phyloP scores from a whole-genome alignment of 2,888 invertebrate genomes.

The Anodontia alba region DNA sequence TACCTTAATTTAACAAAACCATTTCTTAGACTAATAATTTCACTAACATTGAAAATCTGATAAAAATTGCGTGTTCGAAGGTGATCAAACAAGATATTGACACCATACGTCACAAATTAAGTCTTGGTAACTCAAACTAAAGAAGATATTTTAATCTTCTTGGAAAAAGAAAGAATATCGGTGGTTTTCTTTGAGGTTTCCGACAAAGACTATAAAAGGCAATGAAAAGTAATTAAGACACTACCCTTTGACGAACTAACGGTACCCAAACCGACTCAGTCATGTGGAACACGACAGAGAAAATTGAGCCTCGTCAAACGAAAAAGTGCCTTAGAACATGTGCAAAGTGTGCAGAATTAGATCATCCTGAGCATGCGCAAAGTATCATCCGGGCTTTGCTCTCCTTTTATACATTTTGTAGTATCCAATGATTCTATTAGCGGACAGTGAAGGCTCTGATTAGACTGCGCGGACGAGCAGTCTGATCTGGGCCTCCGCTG shows the following conservation, averaged over 20 bases:
- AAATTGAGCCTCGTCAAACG: too few species aligned
- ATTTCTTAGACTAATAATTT: too few species aligned
- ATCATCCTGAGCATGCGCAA: too few species aligned
- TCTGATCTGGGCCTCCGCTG: too few species aligned
- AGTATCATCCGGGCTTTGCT: too few species aligned
- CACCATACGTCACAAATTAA: conserved; percentile 8
- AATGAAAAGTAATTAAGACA: not conserved
- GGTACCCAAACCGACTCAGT: not conserved
- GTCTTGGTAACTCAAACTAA: conserved; percentile 1
- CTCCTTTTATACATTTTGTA: too few species aligned
- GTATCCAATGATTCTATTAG: too few species aligned
- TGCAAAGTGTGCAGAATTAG: too few species aligned
- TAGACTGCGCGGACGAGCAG: too few species aligned
- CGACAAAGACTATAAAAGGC: not conserved
- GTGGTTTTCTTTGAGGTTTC: not conserved
- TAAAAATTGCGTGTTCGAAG: not conserved
- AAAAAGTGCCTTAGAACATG: too few species aligned
- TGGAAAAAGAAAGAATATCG: not conserved
- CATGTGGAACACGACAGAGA: not conserved
- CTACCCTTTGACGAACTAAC: not conserved
- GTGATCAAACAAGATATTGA: not conserved
- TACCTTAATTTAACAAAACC: too few species aligned
- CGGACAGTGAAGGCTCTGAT: too few species aligned
- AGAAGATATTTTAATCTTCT: not conserved
- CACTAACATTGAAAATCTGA: not conserved